phyloP scores from a whole-genome alignment of 2,113 vertebrate species.

The Trichomycterus rosablanca region DNA sequence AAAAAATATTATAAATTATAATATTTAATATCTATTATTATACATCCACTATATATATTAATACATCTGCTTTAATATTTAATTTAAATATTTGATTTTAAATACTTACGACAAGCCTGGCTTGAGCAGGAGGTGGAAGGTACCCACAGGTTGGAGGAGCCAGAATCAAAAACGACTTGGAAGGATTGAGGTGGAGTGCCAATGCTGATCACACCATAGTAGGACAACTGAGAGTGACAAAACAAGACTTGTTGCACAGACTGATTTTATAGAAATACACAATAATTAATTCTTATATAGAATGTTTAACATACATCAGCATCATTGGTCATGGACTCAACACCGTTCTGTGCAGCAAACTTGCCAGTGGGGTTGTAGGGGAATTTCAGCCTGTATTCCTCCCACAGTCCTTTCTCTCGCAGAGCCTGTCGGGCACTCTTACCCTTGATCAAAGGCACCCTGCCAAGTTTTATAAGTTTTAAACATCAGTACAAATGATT shows the following conservation, averaged over 20 bases:
- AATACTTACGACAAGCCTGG: conserved; percentile 58
- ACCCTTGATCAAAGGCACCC: conserved; percentile 69
- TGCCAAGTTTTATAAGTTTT: too few relatives aligned
- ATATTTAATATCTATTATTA: too few relatives aligned
- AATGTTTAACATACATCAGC: conserved; percentile 57
- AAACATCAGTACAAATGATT: too few relatives aligned
- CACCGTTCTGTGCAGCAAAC: conserved; percentile 39
- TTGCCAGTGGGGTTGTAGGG: conserved; percentile 53
- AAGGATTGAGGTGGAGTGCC: conserved; percentile 65
- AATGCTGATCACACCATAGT: conserved; percentile 61
- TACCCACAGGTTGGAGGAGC: conserved; percentile 67
- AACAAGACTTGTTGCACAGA: too few relatives aligned
- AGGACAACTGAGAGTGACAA: conserved; percentile 50
- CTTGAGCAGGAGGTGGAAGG: conserved; percentile 59
- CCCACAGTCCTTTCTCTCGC: conserved; percentile 62
- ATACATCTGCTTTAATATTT: too few relatives aligned
- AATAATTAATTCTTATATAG: too few relatives aligned
- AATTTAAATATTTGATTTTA: too few relatives aligned
- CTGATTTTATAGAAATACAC: too few relatives aligned
- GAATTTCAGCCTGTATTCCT: conserved; percentile 42
- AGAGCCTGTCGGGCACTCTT: conserved; percentile 61
- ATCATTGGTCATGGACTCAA: conserved; percentile 61
- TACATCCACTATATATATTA: too few relatives aligned
- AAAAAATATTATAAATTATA: too few relatives aligned
- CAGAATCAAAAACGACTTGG: conserved; percentile 61